Base-by-base conservation (phyloP, 64 coral and sea anemone species). In the Pocillopora verrucosa region DNA sequence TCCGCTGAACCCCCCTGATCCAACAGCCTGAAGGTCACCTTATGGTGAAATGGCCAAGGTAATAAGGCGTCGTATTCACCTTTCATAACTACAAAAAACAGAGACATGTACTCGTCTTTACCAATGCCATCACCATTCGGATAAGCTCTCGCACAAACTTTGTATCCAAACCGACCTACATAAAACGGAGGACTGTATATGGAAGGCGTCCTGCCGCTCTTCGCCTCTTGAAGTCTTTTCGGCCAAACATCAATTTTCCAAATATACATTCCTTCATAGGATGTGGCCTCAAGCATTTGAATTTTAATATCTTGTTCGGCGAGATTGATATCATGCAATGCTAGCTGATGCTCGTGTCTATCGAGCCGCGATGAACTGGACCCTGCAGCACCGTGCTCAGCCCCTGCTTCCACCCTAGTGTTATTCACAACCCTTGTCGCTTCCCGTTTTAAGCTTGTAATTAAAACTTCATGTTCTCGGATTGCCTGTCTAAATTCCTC, bases 241-340 rank as follows among this genome's bases (percentile, higher is more conserved):
- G 78, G 38, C 56, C 67, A 90, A 15, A 72, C 56, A 37, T 90
- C 89, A 20, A 90, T 90, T 82, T 90, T 90, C 89, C 89, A 90
- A 24, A 90, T 59, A 16, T 90, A 90, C 34, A 60, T 35, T 15
- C 89, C 89, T 51, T 76, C 79, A 19, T 90, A 90, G 11, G 89
- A 90, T 0, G 89, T 90, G 36, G 79, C 67, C 36, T 90, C 68
- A 30, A 90, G 89, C 79, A 75, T 83, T 60, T 83, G 78, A 61
- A 90, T 37, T 56, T 81, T 80, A 36, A 90, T 26, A 68, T 90
- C 79, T 41, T 90, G 89, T 75, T 90, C 78, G 1, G 79, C 57
- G 58, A 82, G 79, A 16, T 80, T 61, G 24, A 80, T 68, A 58
- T 89, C 88, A 73, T 73, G 76, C 19, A 89, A 26, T 9, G 89